Conservation (phyloP, 2,888 invertebrate genomes). For the Uropetala carovei region DNA sequence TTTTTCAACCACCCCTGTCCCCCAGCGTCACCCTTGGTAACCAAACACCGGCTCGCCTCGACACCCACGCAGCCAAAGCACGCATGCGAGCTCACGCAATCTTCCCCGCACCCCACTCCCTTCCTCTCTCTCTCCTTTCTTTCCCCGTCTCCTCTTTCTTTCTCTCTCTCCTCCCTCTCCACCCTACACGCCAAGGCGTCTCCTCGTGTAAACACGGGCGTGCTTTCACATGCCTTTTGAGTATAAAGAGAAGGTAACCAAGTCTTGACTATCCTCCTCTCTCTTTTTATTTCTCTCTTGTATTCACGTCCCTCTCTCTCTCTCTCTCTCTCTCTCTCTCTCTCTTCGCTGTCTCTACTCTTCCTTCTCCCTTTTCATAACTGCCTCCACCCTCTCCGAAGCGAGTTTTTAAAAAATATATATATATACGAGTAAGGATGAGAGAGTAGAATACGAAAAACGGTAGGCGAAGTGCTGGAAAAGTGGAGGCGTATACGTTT, state of each 20-base stretch:
- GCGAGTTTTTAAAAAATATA: too few species aligned
- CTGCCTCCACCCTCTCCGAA: too few species aligned
- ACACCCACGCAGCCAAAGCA: constrained; percentile 28
- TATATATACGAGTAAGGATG: too few species aligned
- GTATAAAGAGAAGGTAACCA: not conserved
- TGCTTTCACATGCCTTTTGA: constrained; percentile 14
- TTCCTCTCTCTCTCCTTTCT: not conserved
- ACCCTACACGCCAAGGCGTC: not conserved
- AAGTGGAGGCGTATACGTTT: not conserved
- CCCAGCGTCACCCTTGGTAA: constrained; percentile 29
- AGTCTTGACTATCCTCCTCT: not conserved
- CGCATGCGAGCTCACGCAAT: constrained; percentile 28
- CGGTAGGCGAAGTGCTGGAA: too few species aligned
- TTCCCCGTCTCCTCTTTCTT: not conserved
- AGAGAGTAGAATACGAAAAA: too few species aligned
- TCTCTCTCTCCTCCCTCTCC: not conserved
- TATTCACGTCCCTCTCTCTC: too few species aligned
- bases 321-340: too few species aligned
- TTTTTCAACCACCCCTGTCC: not conserved
- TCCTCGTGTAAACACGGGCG: constrained; percentile 20
- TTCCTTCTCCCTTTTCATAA: too few species aligned
- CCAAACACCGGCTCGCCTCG: constrained; percentile 7
- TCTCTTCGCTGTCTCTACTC: too few species aligned
- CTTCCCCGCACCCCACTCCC: not conserved
- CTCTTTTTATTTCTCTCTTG: too few species aligned